Conservation (phyloP, 1,140 invertebrate species). For the Aphaenogaster floridana region DNA sequence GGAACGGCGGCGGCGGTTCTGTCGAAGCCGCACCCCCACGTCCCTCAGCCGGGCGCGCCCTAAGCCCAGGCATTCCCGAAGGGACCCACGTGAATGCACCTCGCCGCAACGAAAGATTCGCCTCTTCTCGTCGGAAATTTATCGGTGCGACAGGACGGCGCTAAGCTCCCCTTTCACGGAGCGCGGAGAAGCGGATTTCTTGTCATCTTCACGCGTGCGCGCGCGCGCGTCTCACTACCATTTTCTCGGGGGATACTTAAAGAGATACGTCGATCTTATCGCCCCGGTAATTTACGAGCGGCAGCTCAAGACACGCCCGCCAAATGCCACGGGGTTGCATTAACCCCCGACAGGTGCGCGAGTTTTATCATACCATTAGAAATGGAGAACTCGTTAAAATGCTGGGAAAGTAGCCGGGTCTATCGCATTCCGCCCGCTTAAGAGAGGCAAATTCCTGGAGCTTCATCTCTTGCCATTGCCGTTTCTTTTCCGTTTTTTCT, state of each 20-base stretch:
- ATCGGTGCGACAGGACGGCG: conserved; percentile 61
- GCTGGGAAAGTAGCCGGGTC: background rate
- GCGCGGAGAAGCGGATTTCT: conserved; percentile 68
- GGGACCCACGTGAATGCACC: conserved; percentile 59
- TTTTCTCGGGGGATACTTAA: conserved; percentile 30
- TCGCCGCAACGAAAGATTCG: conserved; percentile 65
- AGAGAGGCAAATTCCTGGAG: conserved; percentile 4
- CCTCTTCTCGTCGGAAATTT: conserved; percentile 61
- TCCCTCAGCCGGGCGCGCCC: background rate
- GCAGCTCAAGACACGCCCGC: background rate
- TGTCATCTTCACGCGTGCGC: conserved; percentile 59
- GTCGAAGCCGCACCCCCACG: conserved; percentile 14
- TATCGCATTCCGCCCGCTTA: conserved; percentile 7
- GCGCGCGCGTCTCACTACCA: background rate
- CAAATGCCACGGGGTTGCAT: conserved; percentile 7
- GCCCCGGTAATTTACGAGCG: conserved; percentile 60
- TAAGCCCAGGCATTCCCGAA: conserved; percentile 25
- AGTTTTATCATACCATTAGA: conserved; percentile 30
- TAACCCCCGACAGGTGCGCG: background rate
- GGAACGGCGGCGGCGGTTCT: background rate
- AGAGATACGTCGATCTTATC: conserved; percentile 59
- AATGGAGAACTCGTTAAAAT: conserved; percentile 8
- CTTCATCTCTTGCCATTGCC: background rate
- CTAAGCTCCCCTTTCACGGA: conserved; percentile 62
- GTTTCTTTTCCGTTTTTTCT: conserved; percentile 13